Conservation (phyloP, 1,140 invertebrate species). For the Sycophaga agraensis region DNA sequence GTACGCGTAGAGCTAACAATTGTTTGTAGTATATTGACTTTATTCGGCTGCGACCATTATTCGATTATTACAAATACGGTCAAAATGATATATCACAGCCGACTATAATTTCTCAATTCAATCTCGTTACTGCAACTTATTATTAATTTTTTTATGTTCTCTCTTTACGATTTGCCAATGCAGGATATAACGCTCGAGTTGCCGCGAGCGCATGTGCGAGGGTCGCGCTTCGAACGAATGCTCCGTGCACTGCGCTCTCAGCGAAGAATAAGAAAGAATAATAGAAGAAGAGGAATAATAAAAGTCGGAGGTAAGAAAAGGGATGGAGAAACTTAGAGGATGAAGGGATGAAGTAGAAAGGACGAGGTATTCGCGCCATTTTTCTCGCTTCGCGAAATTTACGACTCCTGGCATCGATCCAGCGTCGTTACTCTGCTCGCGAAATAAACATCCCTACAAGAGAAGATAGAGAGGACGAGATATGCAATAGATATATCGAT, state of each 20-base stretch:
- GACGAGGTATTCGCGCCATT: conserved; percentile 51
- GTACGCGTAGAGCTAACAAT: too few relatives aligned
- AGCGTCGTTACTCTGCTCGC: conserved; percentile 55
- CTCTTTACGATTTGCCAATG: conserved; percentile 8
- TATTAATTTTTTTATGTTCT: not conserved
- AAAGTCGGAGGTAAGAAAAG: conserved; percentile 30
- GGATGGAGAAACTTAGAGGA: conserved; percentile 18
- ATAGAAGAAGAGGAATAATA: conserved; percentile 22
- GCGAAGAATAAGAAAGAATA: conserved; percentile 9
- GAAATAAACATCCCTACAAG: conserved; percentile 51
- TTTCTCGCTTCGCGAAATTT: conserved; percentile 55
- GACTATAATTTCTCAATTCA: too few relatives aligned
- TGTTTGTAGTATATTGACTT: too few relatives aligned
- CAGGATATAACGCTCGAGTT: not conserved
- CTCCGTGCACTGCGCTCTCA: too few relatives aligned
- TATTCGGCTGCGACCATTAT: too few relatives aligned
- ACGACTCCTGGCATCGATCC: conserved; percentile 53
- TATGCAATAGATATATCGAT: not conserved
- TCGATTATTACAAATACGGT: too few relatives aligned
- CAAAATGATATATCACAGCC: too few relatives aligned
- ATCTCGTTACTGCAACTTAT: too few relatives aligned
- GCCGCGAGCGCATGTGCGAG: not conserved
- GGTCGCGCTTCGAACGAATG: not conserved
- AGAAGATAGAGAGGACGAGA: not conserved
- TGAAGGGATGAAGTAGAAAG: conserved; percentile 30